Percentiles rank a stretch among this genome's conserved stretches.
phyloP scores from a whole-genome alignment of 2,797 vertebrate genomes.

The Telmatherina bonti region DNA sequence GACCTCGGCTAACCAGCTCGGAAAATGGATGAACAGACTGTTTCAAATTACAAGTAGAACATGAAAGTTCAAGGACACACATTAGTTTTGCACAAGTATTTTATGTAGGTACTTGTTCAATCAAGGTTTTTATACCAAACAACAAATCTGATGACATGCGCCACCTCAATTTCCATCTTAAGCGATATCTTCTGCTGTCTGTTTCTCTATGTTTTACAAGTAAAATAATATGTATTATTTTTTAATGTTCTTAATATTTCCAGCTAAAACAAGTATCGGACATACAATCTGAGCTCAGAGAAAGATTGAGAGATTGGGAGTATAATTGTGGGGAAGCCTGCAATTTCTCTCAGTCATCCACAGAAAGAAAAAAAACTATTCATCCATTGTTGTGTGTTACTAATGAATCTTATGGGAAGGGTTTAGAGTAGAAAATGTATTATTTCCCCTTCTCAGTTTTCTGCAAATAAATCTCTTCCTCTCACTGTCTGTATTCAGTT shows the following conservation, averaged over 20 bases:
- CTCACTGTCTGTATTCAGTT: slow-evolving; percentile 38
- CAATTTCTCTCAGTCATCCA: neutral
- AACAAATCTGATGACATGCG: neutral
- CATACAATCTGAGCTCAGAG: slow-evolving; percentile 10
- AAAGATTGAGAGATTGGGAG: slow-evolving; percentile 15
- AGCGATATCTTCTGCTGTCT: neutral
- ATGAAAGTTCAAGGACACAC: neutral
- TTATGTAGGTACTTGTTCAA: neutral
- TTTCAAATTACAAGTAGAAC: neutral
- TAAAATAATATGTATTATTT: neutral
- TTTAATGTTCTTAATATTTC: neutral
- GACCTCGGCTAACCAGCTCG: too few species aligned
- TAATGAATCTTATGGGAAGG: slow-evolving; percentile 13
- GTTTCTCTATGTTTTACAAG: too few species aligned
- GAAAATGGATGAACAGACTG: too few species aligned
- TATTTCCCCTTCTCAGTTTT: slow-evolving; percentile 15
- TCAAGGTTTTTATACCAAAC: neutral
- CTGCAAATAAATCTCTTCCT: slow-evolving; percentile 22
- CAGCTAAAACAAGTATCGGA: slow-evolving; percentile 1
- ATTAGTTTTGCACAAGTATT: neutral
- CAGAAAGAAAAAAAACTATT: slow-evolving; percentile 1
- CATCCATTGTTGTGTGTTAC: slow-evolving; percentile 8
- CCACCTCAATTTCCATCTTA: neutral
- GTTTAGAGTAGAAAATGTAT: slow-evolving; percentile 15
- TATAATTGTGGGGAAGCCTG: neutral